Base-by-base conservation (phyloP, 2,797 vertebrate species). In the Spea hammondii region DNA sequence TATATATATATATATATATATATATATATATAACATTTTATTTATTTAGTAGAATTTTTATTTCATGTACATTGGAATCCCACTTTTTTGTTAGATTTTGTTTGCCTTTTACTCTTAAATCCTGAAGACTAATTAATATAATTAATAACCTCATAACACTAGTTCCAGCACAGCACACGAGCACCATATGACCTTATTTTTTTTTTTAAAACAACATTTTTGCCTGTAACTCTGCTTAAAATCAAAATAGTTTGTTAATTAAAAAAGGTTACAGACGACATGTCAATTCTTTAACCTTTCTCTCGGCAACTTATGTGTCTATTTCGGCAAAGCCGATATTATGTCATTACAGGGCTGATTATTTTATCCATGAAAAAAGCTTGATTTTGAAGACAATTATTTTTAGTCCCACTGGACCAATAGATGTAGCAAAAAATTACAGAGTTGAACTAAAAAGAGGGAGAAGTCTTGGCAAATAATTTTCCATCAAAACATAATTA, bases 241-340 rank as follows among this genome's bases (percentile, higher is more conserved):
- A 45, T 49, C 72, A 62, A 72, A 60, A 60, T 67, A 62, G 12
- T 72, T 78, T 67, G 64, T 54, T 73, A 67, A 79, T 79, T 79
- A 74, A 14, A 74, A 74, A 79, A 79, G 70, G 77, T 79, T 79
- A 68, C 71, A 74, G 54, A 53, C 64, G 71, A 69, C 65, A 74
- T 62, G 71, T 79, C 71, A 68, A 54, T 47, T 65, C 64, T 68
- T 64, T 79, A 74, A 60, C n/a, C 65, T 5, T 5, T 45, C 47
- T 64, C 47, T 17, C 46, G 10, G 70, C 50, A 59, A 60, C 62
- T 64, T 32, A 32, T 32, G 45, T 65, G 68, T 67, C 77, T 79
- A 32, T 74, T 60, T 69, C 71, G 59, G 55, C 65, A 69, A 8
- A 10, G 46, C 62, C 13, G 10, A 54, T 68, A 59, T 69, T 74